Percentiles rank a stretch among this genome's conserved stretches.
Evolutionary conservation across 2,888 invertebrate genomes (phyloP).

Genomic region (Agrilus mali): DNA sequence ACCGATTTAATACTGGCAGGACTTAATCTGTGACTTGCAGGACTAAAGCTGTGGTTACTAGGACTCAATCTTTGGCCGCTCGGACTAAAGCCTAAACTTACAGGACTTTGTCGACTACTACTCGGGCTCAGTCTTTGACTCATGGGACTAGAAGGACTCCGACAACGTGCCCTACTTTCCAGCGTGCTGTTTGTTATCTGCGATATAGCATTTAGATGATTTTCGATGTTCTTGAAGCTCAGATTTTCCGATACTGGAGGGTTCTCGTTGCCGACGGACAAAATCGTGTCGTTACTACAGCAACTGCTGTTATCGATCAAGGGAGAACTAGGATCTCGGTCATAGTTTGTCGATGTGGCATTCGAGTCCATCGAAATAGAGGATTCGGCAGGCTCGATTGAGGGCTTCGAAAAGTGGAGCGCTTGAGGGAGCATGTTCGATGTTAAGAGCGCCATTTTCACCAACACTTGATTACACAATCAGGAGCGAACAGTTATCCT

Average conservation of each 20-base stretch:
- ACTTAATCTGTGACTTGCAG: conserved; percentile 20
- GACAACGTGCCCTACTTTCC: conserved; percentile 19
- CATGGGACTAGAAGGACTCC: conserved; percentile 22
- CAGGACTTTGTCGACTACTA: conserved; percentile 16
- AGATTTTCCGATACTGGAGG: conserved; percentile 34
- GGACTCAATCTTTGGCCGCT: too few relatives aligned
- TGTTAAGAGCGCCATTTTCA: conserved; percentile 15
- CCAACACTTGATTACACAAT: neutral
- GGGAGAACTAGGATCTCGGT: conserved; percentile 22
- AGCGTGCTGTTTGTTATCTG: conserved; percentile 44
- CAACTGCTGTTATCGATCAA: conserved; percentile 49
- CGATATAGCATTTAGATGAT: conserved; percentile 54
- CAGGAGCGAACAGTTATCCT: neutral
- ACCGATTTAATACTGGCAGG: conserved; percentile 28
- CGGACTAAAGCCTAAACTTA: too few relatives aligned
- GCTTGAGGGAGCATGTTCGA: conserved; percentile 20
- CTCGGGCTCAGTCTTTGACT: conserved; percentile 23
- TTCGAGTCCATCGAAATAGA: conserved; percentile 30
- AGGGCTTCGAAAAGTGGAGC: conserved; percentile 23
- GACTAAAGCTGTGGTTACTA: conserved; percentile 6
- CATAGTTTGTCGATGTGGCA: conserved; percentile 23
- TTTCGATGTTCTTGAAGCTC: conserved; percentile 53
- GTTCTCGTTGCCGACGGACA: conserved; percentile 71
- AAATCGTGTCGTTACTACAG: conserved; percentile 65
- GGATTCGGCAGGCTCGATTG: conserved; percentile 26